Evolutionary conservation across 2,888 invertebrate species (phyloP), one percentile per base, ranked within the genome.

Genomic region (Pogonocherus hispidulus): DNA sequence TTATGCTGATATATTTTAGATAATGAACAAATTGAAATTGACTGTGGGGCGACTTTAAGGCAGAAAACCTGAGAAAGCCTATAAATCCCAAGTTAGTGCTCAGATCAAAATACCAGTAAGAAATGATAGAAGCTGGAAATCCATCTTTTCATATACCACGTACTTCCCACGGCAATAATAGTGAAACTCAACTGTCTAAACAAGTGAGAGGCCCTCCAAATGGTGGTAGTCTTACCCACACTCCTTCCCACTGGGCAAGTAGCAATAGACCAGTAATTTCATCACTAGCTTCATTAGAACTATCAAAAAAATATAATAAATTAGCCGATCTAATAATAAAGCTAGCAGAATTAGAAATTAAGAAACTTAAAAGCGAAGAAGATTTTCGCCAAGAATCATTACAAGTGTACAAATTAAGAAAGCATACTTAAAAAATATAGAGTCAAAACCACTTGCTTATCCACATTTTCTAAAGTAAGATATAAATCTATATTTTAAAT

Each of bases 391-490:
- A 46, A 46, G 14, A 22, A 23, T n/a, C 3, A 8, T 11, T 51
- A 23, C 3, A 51, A 22, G 3, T 51, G n/a, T 51, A 19, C 9
- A 51, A 22, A 22, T 51, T 22, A 51, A 51, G 14, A 20, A 51
- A 51, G 51, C 51, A 47, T 51, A 51, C 51, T 51, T 51, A 23
- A 51, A 51, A 51, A 51, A 22, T 20, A 51, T n/a, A n/a, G n/a
- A n/a, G n/a, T 51, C 23, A 11, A 46, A 37, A 5, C 14, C 46
- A 14, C 3, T 18, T 46, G 18, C 3, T 8, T 46, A 2, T 46
- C 46, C 18, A 14, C 4, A 14, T 46, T 46, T 46, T 46, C 46
- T 3, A 18, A 46, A 46, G 8, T 46, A 46, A 18, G 6, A 18
- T 41, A 11, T 41, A 41, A n/a, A 41, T 41, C 9, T 41, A 41